Percentiles rank a stretch among this genome's conserved stretches.
phyloP scores from a whole-genome alignment of 2,888 invertebrate species.

The Lissonota sp. region DNA sequence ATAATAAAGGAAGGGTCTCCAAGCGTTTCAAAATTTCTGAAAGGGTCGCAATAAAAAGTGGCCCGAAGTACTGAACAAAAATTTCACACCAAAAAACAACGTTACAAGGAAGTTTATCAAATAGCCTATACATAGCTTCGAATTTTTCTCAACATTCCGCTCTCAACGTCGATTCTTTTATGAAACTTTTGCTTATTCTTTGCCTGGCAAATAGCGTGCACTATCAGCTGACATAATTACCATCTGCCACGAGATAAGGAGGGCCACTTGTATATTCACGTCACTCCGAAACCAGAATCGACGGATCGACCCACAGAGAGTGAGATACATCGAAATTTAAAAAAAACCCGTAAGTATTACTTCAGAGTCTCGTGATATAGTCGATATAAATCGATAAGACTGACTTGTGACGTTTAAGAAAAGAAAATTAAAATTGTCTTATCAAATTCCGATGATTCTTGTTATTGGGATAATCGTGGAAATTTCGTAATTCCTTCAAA shows the following conservation, averaged over 20 bases:
- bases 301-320: background rate
- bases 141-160: constrained; percentile 27
- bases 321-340: background rate
- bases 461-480: background rate
- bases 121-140: constrained; percentile 64
- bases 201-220: constrained; percentile 39
- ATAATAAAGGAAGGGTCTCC: no score
- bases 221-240: constrained; percentile 65
- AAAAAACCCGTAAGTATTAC: background rate
- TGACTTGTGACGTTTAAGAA: background rate
- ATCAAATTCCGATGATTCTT: background rate
- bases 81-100: no score
- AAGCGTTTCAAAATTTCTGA: no score
- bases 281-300: constrained; percentile 18
- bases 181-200: constrained; percentile 8
- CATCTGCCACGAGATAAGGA: constrained; percentile 63
- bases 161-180: background rate
- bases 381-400: constrained; percentile 1
- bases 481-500: background rate
- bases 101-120: constrained; percentile 64
- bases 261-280: constrained; percentile 60
- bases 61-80: no score
- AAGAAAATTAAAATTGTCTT: background rate
- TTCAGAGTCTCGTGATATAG: background rate
- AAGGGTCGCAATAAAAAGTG: no score